Base-by-base conservation (phyloP, 2,113 vertebrate genomes). In the Austrofundulus limnaeus region DNA sequence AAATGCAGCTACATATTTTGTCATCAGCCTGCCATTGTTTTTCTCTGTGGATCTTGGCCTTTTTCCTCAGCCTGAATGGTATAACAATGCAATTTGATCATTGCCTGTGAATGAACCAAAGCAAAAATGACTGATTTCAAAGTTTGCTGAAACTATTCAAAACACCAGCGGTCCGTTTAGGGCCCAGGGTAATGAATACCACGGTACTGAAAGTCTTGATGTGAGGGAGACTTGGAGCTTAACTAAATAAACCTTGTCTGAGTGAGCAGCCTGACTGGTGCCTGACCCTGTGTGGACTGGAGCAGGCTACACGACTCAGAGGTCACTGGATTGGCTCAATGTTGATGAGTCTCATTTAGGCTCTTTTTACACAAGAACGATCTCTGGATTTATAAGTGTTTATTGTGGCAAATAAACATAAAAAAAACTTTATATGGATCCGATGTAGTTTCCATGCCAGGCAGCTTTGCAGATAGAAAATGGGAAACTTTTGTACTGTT, bases 221-320 rank as follows among this genome's bases (percentile, higher is more conserved):
- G 73, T 81, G 76, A 77, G 80, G 78, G 81, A 84, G 78, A 85
- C 80, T 73, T 28, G 11, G 55, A 77, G 86, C 86, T 88, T 86
- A 85, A 72, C 78, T 82, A 90, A 90, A 89, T 85, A 89, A 90
- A 89, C 79, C 80, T 74, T 61, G 83, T 87, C 85, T 85, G 81
- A 75, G 57, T 59, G 77, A 82, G 73, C 71, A 75, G 76, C 74
- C 83, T 84, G 81, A 61, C 65, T 84, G 84, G 75, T 84, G 76
- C 61, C 66, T 43, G n/a, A 66, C 61, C 66, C 67, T 73, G 13
- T 45, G 66, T 68, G 79, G 81, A 81, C 54, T 9, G 61, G 66
- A 77, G 61, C 57, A 43, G 51, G 56, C 72, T 56, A 73, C 21
- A 19, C 11, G 68, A 82, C 81, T 85, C 71, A 85, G 70, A 85